Conservation (phyloP, 2,113 vertebrate genomes). For the Sminthopsis crassicaudata region DNA sequence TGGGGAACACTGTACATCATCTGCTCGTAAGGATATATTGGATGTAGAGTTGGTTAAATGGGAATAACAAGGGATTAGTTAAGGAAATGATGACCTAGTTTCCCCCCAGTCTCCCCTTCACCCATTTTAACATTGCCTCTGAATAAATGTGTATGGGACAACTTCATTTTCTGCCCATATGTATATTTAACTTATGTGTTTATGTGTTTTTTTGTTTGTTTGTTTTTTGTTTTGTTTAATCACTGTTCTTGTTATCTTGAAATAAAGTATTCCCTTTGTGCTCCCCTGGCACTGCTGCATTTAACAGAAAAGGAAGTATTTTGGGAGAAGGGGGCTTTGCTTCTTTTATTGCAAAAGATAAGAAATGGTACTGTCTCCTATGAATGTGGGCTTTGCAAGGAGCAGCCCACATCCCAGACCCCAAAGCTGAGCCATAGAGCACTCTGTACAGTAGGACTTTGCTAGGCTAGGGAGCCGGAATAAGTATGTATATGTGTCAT, state of each 20-base stretch:
- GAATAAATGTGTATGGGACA: neutral
- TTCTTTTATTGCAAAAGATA: conserved; percentile 7
- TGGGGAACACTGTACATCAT: neutral
- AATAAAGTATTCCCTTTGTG: neutral
- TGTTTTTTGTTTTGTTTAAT: conserved; percentile 38
- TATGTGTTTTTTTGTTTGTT: neutral
- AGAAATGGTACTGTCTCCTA: conserved; percentile 25
- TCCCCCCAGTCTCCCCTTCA: neutral
- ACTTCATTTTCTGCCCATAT: neutral
- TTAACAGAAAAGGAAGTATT: conserved; percentile 1
- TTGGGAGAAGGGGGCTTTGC: neutral
- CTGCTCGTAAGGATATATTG: neutral
- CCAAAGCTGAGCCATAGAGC: conserved; percentile 24
- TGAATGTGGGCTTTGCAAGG: neutral
- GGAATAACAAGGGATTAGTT: neutral
- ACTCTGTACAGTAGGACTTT: neutral
- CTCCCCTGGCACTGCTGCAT: neutral
- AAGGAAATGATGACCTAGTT: neutral
- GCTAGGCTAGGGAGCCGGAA: conserved; percentile 5
- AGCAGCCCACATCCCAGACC: neutral
- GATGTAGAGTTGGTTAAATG: neutral
- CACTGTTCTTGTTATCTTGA: conserved; percentile 34
- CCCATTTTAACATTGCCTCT: neutral
- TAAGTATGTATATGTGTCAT: neutral
- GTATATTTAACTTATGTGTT: neutral